phyloP scores from a whole-genome alignment of 2,113 vertebrate species.

The Motacilla alba region DNA sequence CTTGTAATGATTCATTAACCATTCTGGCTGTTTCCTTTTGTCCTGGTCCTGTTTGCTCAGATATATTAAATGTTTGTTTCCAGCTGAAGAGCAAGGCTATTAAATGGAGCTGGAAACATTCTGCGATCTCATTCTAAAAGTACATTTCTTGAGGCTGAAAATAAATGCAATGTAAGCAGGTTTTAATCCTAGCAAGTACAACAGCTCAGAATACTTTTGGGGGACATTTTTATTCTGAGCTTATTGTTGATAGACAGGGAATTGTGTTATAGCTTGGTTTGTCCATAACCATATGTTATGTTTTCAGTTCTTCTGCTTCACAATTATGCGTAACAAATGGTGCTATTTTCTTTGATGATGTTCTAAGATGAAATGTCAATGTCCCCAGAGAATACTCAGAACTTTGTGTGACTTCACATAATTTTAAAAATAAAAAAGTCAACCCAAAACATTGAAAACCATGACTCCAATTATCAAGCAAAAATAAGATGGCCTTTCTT shows the following conservation, averaged over 20 bases:
- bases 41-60: neutral
- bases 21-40: neutral
- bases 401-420: neutral
- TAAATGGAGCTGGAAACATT: neutral
- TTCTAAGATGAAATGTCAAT: neutral
- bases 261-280: neutral
- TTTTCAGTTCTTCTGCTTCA: neutral
- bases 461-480: neutral
- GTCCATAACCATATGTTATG: neutral
- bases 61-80: neutral
- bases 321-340: accelerated
- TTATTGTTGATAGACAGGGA: neutral
- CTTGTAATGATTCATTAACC: neutral
- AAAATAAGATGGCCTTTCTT: neutral
- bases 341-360: neutral
- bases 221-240: neutral
- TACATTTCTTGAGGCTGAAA: neutral
- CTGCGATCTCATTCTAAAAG: neutral
- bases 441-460: neutral
- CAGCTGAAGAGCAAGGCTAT: neutral
- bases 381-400: neutral
- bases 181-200: neutral
- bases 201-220: neutral
- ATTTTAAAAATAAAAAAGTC: neutral
- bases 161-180: neutral